These are phyloP conservation scores for Aethes cnicana DNA, from an alignment of 2,888 invertebrate genomes.

Conservation along the genomic window DNA sequence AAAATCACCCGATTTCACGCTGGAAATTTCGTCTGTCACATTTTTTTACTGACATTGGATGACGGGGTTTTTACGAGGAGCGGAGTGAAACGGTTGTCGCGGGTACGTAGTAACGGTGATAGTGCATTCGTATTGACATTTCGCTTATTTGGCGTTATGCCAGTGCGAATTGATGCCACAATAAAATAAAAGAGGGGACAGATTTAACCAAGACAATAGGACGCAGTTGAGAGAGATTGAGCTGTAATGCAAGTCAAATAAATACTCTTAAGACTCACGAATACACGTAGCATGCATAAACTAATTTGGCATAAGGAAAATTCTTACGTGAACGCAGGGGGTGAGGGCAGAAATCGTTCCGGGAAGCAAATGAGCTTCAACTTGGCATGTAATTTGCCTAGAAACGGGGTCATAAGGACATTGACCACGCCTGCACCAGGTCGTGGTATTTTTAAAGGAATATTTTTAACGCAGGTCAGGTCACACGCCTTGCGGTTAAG, in stretches of 20 bases:
- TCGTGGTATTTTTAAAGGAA: slow-evolving; percentile 19
- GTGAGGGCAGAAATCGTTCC: slow-evolving; percentile 1
- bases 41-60: neutral
- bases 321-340: neutral
- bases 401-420: slow-evolving; percentile 27
- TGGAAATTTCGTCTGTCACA: neutral
- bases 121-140: slow-evolving; percentile 80
- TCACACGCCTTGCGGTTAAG: slow-evolving; percentile 13
- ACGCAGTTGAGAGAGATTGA: slow-evolving; percentile 49
- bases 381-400: slow-evolving; percentile 21
- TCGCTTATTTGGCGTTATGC: slow-evolving; percentile 66
- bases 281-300: no score
- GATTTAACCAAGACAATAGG: slow-evolving; percentile 65
- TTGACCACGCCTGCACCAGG: slow-evolving; percentile 15
- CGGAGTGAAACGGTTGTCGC: slow-evolving; percentile 23
- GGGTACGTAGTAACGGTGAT: slow-evolving; percentile 55
- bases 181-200: slow-evolving; percentile 64
- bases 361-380: slow-evolving; percentile 18
- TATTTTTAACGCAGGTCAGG: slow-evolving; percentile 23
- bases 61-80: slow-evolving; percentile 20
- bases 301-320: slow-evolving; percentile 7
- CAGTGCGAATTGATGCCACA: slow-evolving; percentile 66
- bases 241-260: no score
- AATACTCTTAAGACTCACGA: no score
- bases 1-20: slow-evolving; percentile 5